These are phyloP conservation scores for Pogonocichla stellata DNA, from an alignment of 2,113 vertebrate genomes.

Conservation along the genomic window DNA sequence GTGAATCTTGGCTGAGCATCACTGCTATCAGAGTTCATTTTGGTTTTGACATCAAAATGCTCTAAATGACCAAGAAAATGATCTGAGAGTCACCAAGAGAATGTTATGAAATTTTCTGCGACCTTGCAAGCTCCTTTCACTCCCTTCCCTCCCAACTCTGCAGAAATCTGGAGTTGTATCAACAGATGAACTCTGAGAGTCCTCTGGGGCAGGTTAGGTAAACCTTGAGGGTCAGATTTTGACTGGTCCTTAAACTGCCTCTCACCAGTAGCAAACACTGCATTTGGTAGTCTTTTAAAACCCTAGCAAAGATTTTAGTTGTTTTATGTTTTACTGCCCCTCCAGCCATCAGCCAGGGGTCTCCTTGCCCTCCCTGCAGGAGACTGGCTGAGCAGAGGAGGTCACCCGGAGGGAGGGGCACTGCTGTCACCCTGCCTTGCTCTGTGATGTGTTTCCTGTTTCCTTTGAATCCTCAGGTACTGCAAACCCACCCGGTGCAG, in stretches of 20 bases:
- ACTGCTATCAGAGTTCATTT: neutral
- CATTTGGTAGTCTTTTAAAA: neutral
- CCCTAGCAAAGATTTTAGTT: neutral
- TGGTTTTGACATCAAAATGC: neutral
- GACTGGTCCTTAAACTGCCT: neutral
- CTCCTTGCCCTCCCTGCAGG: neutral
- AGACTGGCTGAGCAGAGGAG: neutral
- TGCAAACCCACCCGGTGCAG: accelerated
- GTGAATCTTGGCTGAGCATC: neutral
- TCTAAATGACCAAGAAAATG: neutral
- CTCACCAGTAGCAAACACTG: neutral
- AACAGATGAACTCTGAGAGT: neutral
- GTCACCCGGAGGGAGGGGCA: neutral
- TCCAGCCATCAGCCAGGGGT: neutral
- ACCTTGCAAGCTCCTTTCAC: neutral
- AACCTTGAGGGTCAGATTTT: neutral
- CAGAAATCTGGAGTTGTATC: neutral
- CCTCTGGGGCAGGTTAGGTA: neutral
- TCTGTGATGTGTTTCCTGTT: neutral
- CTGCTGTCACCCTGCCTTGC: neutral
- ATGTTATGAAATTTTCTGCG: neutral
- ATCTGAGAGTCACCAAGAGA: neutral
- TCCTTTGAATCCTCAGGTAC: neutral
- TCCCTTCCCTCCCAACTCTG: neutral
- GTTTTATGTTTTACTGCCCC: neutral